These are phyloP conservation scores for Zaprionus gabonicus DNA, from an alignment of 1,140 invertebrate genomes.

Conservation along the genomic window DNA sequence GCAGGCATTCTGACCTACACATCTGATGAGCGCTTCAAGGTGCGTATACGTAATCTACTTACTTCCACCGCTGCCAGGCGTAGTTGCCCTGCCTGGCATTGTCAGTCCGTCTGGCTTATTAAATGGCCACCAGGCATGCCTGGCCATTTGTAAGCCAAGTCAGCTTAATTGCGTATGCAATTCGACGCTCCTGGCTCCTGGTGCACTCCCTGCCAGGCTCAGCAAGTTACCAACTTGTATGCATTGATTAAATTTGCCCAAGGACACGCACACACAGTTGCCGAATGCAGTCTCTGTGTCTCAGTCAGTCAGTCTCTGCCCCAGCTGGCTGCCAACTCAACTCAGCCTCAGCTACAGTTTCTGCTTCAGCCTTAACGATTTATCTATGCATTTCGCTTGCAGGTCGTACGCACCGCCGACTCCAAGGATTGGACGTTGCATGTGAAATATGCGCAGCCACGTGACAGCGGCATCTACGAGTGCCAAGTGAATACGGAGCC, in stretches of 20 bases:
- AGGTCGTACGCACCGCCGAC: slow-evolving; percentile 93
- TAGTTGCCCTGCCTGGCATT: background rate
- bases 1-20: slow-evolving; percentile 91
- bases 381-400: slow-evolving; percentile 82
- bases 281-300: background rate
- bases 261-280: slow-evolving; percentile 44
- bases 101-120: slow-evolving; percentile 50
- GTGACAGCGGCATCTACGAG: slow-evolving; percentile 94
- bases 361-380: slow-evolving; percentile 37
- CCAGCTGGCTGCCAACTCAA: background rate
- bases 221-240: slow-evolving; percentile 57
- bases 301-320: background rate
- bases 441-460: slow-evolving; percentile 94
- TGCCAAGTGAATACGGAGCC: slow-evolving; percentile 97
- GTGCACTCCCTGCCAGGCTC: background rate
- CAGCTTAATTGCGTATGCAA: slow-evolving; percentile 80
- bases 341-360: background rate
- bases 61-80: background rate
- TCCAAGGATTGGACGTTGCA: slow-evolving; percentile 96
- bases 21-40: slow-evolving; percentile 90
- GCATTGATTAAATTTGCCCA: slow-evolving; percentile 80
- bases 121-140: slow-evolving; percentile 55
- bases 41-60: slow-evolving; percentile 70
- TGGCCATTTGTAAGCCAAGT: slow-evolving; percentile 70
- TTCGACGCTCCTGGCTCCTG: slow-evolving; percentile 34